Percentiles rank a stretch among this genome's conserved stretches.
These are phyloP conservation scores for Dromiciops gliroides DNA, from an alignment of 2,113 vertebrate genomes.

Conservation along the genomic window DNA sequence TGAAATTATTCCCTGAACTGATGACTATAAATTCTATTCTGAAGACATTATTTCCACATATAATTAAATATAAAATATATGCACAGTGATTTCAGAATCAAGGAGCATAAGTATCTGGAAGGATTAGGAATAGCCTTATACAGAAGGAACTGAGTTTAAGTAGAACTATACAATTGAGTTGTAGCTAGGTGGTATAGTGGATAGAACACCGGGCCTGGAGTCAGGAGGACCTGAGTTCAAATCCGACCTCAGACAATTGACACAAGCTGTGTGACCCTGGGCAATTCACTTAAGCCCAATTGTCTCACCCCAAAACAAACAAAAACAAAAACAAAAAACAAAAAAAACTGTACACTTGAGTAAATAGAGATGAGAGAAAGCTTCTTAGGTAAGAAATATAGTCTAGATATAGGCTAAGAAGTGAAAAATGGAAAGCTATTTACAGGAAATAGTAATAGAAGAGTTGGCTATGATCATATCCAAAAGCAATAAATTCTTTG, in stretches of 20 bases:
- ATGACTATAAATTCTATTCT: neutral
- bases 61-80: neutral
- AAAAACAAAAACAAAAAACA: too few relatives aligned
- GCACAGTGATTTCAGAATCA: neutral
- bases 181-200: too few relatives aligned
- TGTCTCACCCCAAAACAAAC: too few relatives aligned
- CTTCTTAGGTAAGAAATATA: neutral
- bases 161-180: too few relatives aligned
- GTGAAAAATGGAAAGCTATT: neutral
- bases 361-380: too few relatives aligned
- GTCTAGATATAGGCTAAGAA: neutral
- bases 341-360: too few relatives aligned
- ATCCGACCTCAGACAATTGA: too few relatives aligned
- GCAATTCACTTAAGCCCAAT: too few relatives aligned
- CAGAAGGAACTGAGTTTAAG: neutral
- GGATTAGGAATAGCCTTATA: neutral
- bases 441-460: neutral
- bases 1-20: neutral
- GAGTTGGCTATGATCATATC: neutral
- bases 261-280: too few relatives aligned
- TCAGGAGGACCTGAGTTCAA: too few relatives aligned
- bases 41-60: neutral
- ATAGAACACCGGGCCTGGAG: too few relatives aligned
- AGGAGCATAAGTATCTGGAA: neutral
- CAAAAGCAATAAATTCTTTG: neutral